Evolutionary conservation across 2,888 invertebrate species (phyloP), one percentile per base, ranked within the genome.

Genomic region (Crocallis elinguaria): DNA sequence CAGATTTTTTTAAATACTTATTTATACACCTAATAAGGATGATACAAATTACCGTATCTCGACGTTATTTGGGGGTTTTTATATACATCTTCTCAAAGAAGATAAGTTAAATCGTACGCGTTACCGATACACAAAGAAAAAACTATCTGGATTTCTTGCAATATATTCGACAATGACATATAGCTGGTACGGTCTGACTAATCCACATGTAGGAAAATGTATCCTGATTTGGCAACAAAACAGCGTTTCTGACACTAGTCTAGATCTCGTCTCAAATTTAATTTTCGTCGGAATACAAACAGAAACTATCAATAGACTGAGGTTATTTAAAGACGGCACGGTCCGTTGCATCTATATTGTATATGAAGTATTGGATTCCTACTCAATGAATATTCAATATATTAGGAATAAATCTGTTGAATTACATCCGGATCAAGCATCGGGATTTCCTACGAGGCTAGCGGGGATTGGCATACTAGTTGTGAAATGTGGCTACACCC

Each of bases 241-340:
- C 43, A 41, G 7, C 19, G 12, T 42, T 17, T 11, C 17, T 55
- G 49, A 54, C 51, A 48, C 11, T 57, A 32, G 35, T 54, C 19
- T 50, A 42, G 27, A 46, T 48, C 21, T 44, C 37, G 17, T 19
- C n/a, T 41, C 23, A 4, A 41, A 58, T 50, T 32, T 25, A 46
- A 49, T 41, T 55, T 52, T 55, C 53, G 59, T 42, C 17, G 13
- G n/a, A 52, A 33, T 36, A 30, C n/a, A n/a, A n/a, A n/a, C n/a
- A n/a, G n/a, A n/a, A n/a, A n/a, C 29, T 43, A 42, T 16, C 45
- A 55, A 57, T 55, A 57, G 52, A 29, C 12, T 25, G 30, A 35
- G 27, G 43, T 33, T 55, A 49, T 55, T 49, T 42, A 43, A 41
- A 58, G 45, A 46, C 33, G 16, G 29, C 37, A 45, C 32, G 30